Percentiles rank a stretch among this genome's conserved stretches.
These are phyloP conservation scores for Acanthis flammea DNA, from an alignment of 2,797 vertebrate genomes.

Conservation along the genomic window DNA sequence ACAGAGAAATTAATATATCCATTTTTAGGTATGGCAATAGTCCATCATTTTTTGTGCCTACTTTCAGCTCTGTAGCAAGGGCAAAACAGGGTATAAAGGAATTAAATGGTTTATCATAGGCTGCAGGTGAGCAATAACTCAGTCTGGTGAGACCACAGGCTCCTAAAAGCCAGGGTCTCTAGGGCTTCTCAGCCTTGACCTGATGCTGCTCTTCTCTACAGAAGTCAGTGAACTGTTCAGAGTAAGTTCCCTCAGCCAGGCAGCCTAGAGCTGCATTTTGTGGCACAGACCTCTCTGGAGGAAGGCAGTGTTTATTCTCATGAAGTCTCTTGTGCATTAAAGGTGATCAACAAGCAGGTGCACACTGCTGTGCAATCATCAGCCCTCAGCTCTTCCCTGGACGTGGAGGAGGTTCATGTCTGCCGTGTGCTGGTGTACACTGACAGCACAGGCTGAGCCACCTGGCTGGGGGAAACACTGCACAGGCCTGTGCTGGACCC, in stretches of 20 bases:
- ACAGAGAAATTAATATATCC: background rate
- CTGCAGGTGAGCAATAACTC: background rate
- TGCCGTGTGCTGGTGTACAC: background rate
- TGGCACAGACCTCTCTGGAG: background rate
- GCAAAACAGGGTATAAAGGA: background rate
- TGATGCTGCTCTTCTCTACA: background rate
- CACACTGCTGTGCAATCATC: background rate
- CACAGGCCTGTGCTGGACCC: background rate
- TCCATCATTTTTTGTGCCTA: background rate
- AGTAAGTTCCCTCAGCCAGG: fast-evolving
- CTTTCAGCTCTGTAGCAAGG: background rate
- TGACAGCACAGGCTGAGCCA: background rate
- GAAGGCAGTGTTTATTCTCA: background rate
- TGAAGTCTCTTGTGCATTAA: background rate
- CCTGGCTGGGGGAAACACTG: background rate
- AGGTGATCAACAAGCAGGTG: background rate
- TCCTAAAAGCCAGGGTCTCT: background rate
- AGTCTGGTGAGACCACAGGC: background rate
- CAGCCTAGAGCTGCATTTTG: background rate
- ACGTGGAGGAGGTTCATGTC: background rate
- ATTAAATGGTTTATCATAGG: background rate
- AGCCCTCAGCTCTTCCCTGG: background rate
- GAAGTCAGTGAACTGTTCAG: background rate
- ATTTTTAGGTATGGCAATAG: background rate
- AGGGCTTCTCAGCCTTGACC: background rate